Conservation (phyloP, 2,797 vertebrate genomes). For the Chrosomus eos region DNA sequence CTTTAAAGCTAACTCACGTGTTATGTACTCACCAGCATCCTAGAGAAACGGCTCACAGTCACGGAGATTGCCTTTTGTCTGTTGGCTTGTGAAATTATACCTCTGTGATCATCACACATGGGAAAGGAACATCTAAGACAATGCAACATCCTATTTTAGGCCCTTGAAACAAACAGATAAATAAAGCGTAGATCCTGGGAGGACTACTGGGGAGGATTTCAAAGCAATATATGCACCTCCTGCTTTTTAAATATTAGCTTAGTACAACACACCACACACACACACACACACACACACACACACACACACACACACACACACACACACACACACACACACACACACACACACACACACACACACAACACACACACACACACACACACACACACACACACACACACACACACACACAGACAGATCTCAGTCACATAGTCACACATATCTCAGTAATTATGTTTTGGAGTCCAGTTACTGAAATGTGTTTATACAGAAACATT, state of each 20-base stretch:
- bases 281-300: not conserved
- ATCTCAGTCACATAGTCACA: not conserved
- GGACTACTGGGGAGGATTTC: constrained; percentile 42
- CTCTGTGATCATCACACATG: constrained; percentile 60
- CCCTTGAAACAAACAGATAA: constrained; percentile 64
- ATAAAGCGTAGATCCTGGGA: constrained; percentile 59
- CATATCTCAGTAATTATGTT: not conserved
- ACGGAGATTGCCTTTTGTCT: constrained; percentile 14
- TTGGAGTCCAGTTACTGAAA: too few relatives aligned
- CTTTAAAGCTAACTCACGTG: not conserved
- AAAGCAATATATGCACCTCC: constrained; percentile 31
- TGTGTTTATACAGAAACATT: too few relatives aligned
- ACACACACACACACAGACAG: too few relatives aligned
- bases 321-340: too few relatives aligned
- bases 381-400: not conserved
- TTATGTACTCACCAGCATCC: not conserved
- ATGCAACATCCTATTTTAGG: constrained; percentile 71
- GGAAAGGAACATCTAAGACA: constrained; percentile 62
- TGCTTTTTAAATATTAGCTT: constrained; percentile 41
- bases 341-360: too few relatives aligned
- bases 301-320: not conserved
- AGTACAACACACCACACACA: not conserved
- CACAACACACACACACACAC: not conserved
- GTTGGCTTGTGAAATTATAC: constrained; percentile 42
- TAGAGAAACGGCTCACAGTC: not conserved